These are phyloP conservation scores for Macroramphosus scolopax DNA, from an alignment of 2,797 vertebrate species.

Conservation along the genomic window DNA sequence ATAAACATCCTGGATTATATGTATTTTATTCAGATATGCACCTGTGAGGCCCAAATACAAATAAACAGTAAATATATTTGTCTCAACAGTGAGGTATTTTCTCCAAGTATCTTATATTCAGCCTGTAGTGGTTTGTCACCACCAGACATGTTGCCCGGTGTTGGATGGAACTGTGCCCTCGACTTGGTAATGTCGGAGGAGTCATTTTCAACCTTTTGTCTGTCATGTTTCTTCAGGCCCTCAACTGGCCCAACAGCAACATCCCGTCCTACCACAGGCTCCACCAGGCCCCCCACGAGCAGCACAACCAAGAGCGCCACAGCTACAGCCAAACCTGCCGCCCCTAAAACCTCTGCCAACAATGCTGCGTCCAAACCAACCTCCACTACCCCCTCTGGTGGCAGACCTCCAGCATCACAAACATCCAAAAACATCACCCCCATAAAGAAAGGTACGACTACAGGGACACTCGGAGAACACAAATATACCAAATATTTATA, in stretches of 20 bases:
- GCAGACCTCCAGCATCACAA: slow-evolving; percentile 62
- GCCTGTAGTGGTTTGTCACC: no score
- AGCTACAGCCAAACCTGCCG: slow-evolving; percentile 65
- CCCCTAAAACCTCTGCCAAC: slow-evolving; percentile 66
- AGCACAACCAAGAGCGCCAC: slow-evolving; percentile 60
- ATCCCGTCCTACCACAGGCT: slow-evolving; percentile 61
- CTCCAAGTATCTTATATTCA: no score
- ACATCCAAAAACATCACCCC: slow-evolving; percentile 66
- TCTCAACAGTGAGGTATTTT: no score
- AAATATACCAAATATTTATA: no score
- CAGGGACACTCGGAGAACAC: neutral
- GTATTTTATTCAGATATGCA: no score
- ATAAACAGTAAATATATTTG: no score
- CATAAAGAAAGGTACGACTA: slow-evolving; percentile 75
- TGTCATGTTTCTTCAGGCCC: slow-evolving; percentile 56
- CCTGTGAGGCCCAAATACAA: no score
- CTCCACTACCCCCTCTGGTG: slow-evolving; percentile 71
- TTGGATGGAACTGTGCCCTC: neutral
- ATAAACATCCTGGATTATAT: no score
- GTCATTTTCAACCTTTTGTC: slow-evolving; percentile 9
- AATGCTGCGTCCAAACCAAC: slow-evolving; percentile 58
- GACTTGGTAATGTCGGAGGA: no score
- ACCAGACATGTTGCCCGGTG: no score
- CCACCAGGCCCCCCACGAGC: slow-evolving; percentile 42
- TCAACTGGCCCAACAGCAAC: slow-evolving; percentile 35